Conservation (phyloP, 2,113 vertebrate species). For the Pygoscelis antarcticus region DNA sequence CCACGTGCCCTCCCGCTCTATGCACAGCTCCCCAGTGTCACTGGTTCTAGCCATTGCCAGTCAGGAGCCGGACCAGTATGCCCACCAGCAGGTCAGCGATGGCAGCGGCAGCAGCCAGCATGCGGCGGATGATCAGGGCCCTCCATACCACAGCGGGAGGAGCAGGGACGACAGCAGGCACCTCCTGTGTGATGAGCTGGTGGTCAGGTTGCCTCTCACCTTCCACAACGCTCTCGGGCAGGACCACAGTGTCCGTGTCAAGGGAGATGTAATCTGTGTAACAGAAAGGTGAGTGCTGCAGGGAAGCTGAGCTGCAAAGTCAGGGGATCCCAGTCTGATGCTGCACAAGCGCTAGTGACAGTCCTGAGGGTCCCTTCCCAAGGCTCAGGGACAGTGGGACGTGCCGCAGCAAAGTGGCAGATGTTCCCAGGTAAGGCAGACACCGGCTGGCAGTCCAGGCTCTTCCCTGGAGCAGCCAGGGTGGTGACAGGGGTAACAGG, state of each 20-base stretch:
- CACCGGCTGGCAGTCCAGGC: not conserved
- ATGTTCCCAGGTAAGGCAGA: not conserved
- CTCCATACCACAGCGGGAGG: not conserved
- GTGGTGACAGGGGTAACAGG: not conserved
- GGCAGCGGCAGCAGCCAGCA: not conserved
- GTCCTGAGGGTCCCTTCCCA: not conserved
- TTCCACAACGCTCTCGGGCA: not conserved
- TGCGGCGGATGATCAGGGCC: not conserved
- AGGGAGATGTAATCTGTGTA: not conserved
- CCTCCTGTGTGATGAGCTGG: not conserved
- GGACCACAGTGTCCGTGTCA: not conserved
- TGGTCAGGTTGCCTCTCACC: not conserved
- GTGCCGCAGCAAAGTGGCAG: not conserved
- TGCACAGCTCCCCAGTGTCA: not conserved
- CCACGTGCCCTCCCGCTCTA: not conserved
- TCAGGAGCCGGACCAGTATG: constrained; percentile 59
- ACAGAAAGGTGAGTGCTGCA: not conserved
- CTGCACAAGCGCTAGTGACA: not conserved
- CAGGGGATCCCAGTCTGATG: not conserved
- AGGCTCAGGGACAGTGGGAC: not conserved
- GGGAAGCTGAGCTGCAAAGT: not conserved
- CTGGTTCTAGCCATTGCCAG: not conserved
- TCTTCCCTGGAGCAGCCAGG: not conserved
- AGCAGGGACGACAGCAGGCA: accelerated
- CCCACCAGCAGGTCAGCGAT: constrained; percentile 49